A percentile compares a stretch with the other conserved stretches of the same genome.
phyloP scores from a whole-genome alignment of 2,888 invertebrate genomes.

The Dicyrtoma fusca region DNA sequence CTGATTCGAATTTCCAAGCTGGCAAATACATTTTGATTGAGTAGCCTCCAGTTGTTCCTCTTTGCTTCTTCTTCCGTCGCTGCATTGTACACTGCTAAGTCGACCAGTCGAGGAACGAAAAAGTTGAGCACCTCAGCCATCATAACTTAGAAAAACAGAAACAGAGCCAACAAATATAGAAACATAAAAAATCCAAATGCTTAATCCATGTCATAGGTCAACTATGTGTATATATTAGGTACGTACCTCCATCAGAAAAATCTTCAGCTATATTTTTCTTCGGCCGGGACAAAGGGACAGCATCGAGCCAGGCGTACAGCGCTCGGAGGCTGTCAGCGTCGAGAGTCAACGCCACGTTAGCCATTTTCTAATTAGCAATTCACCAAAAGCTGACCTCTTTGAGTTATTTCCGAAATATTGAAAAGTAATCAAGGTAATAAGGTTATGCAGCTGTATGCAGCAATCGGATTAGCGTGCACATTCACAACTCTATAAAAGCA shows the following conservation, averaged over 20 bases:
- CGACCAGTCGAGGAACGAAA: slow-evolving; percentile 73
- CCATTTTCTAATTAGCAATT: background rate
- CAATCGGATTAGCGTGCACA: too few species aligned
- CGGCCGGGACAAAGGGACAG: slow-evolving; percentile 23
- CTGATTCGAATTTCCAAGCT: slow-evolving; percentile 47
- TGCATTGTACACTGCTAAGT: slow-evolving; percentile 76
- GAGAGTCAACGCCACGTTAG: slow-evolving; percentile 1
- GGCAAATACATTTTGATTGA: slow-evolving; percentile 70
- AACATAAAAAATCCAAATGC: too few species aligned
- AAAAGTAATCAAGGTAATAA: too few species aligned
- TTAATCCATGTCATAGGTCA: too few species aligned
- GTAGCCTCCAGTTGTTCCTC: slow-evolving; percentile 75
- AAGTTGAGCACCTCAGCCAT: slow-evolving; percentile 73
- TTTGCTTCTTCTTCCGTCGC: slow-evolving; percentile 71
- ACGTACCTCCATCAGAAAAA: slow-evolving; percentile 27
- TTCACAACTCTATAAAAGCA: too few species aligned
- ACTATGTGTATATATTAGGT: too few species aligned
- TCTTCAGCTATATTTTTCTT: slow-evolving; percentile 25
- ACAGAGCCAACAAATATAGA: too few species aligned
- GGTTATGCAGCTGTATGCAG: too few species aligned
- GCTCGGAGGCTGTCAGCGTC: slow-evolving; percentile 11
- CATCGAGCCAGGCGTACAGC: slow-evolving; percentile 23
- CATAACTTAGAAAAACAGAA: slow-evolving; percentile 63
- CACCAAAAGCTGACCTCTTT: too few species aligned
- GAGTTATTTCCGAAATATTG: too few species aligned